Evolutionary conservation across 2,888 invertebrate genomes (phyloP).

Genomic region (Thysanoteuthis rhombus): DNA sequence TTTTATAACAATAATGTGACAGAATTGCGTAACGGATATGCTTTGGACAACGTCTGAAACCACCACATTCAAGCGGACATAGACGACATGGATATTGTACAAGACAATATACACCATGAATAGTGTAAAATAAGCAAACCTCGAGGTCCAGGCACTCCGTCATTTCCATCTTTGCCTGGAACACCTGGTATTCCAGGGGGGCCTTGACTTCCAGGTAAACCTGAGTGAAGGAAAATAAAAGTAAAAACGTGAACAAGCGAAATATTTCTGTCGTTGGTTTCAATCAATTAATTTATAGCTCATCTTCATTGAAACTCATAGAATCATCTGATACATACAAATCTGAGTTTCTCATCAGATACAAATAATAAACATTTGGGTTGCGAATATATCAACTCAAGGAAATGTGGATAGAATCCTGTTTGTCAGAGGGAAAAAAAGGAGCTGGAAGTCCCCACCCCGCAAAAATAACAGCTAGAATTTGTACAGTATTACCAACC

Average conservation of each 20-base stretch:
- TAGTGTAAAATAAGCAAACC: slow-evolving; percentile 19
- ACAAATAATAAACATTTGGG: not conserved
- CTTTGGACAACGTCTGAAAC: no score
- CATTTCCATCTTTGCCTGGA: slow-evolving; percentile 19
- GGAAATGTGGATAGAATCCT: not conserved
- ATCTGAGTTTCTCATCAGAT: not conserved
- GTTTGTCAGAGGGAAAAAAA: no score
- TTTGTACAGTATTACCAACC: no score
- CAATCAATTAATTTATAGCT: not conserved
- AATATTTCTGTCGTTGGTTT: not conserved
- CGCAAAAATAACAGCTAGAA: not conserved
- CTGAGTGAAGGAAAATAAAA: not conserved
- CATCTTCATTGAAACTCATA: not conserved
- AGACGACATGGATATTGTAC: not conserved
- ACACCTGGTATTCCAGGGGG: slow-evolving; percentile 19
- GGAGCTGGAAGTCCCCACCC: no score
- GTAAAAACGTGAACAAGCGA: not conserved
- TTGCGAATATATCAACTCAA: not conserved
- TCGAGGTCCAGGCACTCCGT: slow-evolving; percentile 18
- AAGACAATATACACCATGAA: not conserved
- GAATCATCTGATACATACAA: not conserved
- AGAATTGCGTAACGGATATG: no score
- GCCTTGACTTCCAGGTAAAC: slow-evolving; percentile 19
- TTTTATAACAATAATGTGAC: no score
- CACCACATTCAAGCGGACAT: no score